phyloP scores from a whole-genome alignment of 2,797 vertebrate species.

The Eupleurogrammus muticus region DNA sequence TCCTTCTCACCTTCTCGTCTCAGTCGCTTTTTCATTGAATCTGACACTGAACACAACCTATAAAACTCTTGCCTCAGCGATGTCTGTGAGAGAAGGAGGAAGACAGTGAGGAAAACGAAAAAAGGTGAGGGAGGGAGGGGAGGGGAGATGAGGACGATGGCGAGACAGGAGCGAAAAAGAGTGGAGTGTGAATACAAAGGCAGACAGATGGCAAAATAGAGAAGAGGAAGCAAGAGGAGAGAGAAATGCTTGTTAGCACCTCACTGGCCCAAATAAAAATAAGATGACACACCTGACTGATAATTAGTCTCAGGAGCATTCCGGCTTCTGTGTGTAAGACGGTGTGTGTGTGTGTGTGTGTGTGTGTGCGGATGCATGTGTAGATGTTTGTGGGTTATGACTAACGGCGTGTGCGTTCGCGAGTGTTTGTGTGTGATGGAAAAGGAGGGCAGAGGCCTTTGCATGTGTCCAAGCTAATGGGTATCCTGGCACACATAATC shows the following conservation, averaged over 20 bases:
- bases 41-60: constrained; percentile 67
- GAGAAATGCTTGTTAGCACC: constrained; percentile 70
- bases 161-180: constrained; percentile 22
- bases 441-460: constrained; percentile 69
- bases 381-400: constrained; percentile 46
- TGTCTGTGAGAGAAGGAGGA: constrained; percentile 15
- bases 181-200: constrained; percentile 36
- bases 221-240: constrained; percentile 31
- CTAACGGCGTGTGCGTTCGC: constrained; percentile 12
- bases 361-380: constrained; percentile 21
- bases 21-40: constrained; percentile 67
- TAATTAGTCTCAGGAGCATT: constrained; percentile 81
- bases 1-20: constrained; percentile 50
- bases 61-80: constrained; percentile 73
- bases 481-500: constrained; percentile 77
- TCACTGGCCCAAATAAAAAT: constrained; percentile 80
- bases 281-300: constrained; percentile 77
- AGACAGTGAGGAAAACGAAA: constrained; percentile 18
- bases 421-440: constrained; percentile 53
- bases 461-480: constrained; percentile 78
- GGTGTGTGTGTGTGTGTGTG: constrained; percentile 4
- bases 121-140: constrained; percentile 27
- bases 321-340: constrained; percentile 25
- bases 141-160: constrained; percentile 6
- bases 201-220: constrained; percentile 56